Base-by-base conservation (phyloP, 2,113 vertebrate species). In the Mustela lutreola region DNA sequence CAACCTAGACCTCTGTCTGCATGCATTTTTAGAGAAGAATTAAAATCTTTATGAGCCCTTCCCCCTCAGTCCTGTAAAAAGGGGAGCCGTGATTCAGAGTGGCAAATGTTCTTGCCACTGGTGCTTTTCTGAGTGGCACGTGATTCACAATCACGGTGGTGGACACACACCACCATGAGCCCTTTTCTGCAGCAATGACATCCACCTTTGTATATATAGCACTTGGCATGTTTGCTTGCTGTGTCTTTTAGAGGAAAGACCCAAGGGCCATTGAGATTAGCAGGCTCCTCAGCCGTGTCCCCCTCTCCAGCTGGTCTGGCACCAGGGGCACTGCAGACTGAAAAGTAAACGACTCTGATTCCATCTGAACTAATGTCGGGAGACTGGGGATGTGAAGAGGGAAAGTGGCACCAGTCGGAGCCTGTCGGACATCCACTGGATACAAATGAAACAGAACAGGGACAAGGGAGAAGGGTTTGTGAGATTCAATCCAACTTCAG, bases 31-130 rank as follows among this genome's bases (percentile, higher is more conserved):
- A 95, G 97, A 95, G 0, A 92, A 75, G 93, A 95, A 96, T 95
- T 83, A 97, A 95, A 97, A 98, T 63, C 98, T 87, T 94, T 96
- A 96, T 96, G 56, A 76, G 87, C 63, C 98, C 62, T 98, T 60
- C 93, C 96, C 53, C 81, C 48, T 50, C 14, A 1, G 22, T 81
- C 31, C 33, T 58, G 33, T 79, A 50, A 15, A 94, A 92, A 93
- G 28, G 33, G 83, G 97, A 91, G 97, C 91, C 14, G 31, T 98
- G 98, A 99, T 98, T 98, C 97, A 96, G 96, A 94, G 97, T 98
- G 98, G 98, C 98, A 99, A 97, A 98, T 99, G 98, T 45, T 99
- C 98, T 99, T 99, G 99, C 99, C 99, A 98, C 97, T 62, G 98
- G 99, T 98, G 98, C 85, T 99, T 98, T 98, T 98, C 93, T 97